Base-by-base conservation (phyloP, 2,797 vertebrate genomes). In the Kryptolebias ocellatus region DNA sequence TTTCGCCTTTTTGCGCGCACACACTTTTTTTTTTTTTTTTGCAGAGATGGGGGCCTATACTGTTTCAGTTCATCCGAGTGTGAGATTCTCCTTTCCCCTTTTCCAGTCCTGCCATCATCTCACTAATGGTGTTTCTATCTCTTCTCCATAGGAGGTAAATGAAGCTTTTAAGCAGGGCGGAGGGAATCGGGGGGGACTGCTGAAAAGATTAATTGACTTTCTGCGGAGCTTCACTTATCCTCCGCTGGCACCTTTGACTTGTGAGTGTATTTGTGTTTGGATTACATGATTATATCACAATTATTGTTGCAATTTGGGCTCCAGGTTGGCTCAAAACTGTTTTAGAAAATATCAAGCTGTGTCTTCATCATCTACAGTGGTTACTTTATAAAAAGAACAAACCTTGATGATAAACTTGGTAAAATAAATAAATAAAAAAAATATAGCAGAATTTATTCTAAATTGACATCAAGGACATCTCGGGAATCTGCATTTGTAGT, bases 121-220 rank as follows among this genome's bases (percentile, higher is more conserved):
- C 88, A 93, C 95, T 97, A 97, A 98, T 98, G 96, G 95, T 95
- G 94, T 96, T 96, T 96, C 95, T 96, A 96, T 96, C 96, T 95
- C 95, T 93, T 92, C 96, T 96, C 95, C 85, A 93, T 96, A 96
- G 96, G 95, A 95, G 95, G 95, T 93, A 97, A 96, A 97, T 97
- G 94, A 96, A 94, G 95, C 96, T 96, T 96, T 96, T 97, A 88
- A 87, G 89, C 81, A 83, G 85, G 89, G 87, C 72, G 87, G 90
- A 91, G 84, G 84, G 86, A 83, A 20, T n/a, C 7, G 46, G 2
- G 46, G 18, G 85, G 83, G 83, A 76, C 75, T 46, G 47, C 79
- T 88, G 87, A 87, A 90, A 92, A 89, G 80, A 91, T 91, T 90
- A 91, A 92, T 92, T 90, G 88, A 91, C 91, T 90, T 90, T 89